phyloP scores from a whole-genome alignment of 2,888 invertebrate species.

The Drosophila macrospina region DNA sequence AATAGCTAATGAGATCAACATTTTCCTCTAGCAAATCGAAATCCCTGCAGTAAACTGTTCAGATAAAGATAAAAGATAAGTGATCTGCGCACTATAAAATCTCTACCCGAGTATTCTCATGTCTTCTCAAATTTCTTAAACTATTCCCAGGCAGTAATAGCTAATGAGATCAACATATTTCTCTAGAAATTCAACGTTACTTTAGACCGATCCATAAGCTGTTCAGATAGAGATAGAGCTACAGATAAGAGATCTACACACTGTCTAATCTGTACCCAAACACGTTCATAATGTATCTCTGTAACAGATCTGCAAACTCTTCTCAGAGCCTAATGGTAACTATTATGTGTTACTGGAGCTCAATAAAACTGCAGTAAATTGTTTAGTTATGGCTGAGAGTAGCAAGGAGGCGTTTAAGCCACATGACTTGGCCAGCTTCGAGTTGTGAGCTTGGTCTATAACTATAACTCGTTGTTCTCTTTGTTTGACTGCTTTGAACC shows the following conservation, averaged over 20 bases:
- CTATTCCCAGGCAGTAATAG: no score
- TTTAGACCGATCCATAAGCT: background rate
- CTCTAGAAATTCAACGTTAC: no score
- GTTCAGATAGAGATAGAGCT: no score
- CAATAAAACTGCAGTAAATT: background rate
- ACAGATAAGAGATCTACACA: background rate
- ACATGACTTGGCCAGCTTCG: background rate
- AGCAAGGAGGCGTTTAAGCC: background rate
- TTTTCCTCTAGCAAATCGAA: no score
- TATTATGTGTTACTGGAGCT: background rate
- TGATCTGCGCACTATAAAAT: background rate
- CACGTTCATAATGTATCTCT: background rate
- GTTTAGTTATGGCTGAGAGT: background rate
- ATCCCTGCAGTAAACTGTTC: no score
- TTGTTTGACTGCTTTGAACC: constrained; percentile 10
- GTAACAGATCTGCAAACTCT: background rate
- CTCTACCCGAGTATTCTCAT: no score
- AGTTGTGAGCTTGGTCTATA: background rate
- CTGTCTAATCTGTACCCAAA: background rate
- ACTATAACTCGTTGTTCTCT: background rate
- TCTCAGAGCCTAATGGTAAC: background rate
- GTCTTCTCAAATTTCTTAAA: no score
- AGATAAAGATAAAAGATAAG: background rate
- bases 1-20: no score
- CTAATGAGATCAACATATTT: no score